Conservation (phyloP, 2,797 vertebrate species). For the Salarias fasciatus region DNA sequence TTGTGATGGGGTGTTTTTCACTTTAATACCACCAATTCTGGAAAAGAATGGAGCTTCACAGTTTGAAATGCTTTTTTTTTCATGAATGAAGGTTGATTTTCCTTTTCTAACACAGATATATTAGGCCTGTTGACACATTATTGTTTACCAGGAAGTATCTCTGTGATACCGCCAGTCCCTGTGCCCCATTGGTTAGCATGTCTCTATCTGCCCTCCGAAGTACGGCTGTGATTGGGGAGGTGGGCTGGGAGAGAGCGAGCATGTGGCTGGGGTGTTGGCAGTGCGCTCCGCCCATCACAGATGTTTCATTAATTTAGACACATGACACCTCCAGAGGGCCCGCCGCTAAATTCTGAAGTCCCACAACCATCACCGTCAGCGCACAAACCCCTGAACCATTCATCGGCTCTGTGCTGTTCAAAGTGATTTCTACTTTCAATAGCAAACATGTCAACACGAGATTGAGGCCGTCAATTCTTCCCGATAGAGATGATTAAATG, state of each 20-base stretch:
- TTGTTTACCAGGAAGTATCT: neutral
- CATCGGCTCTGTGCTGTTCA: neutral
- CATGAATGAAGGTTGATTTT: no score
- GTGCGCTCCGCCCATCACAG: conserved; percentile 12
- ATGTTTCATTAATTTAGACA: conserved; percentile 38
- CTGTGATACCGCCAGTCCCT: neutral
- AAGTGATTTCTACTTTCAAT: neutral
- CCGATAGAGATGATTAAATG: conserved; percentile 1
- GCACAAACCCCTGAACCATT: neutral
- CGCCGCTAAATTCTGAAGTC: neutral
- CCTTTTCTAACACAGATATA: no score
- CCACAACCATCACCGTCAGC: neutral
- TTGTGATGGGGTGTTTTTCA: no score
- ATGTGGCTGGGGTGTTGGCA: neutral
- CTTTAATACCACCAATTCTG: no score
- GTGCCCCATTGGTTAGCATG: conserved; percentile 1
- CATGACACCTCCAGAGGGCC: conserved; percentile 8
- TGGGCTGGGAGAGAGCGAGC: neutral
- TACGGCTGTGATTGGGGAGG: conserved; percentile 2
- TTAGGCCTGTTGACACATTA: neutral
- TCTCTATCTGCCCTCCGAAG: neutral
- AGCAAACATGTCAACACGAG: conserved; percentile 3
- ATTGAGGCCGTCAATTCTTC: conserved; percentile 6
- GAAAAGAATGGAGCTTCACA: no score
- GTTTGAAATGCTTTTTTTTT: no score